Evolutionary conservation across 2,888 invertebrate species (phyloP).

Genomic region (Drosophila helvetica): DNA sequence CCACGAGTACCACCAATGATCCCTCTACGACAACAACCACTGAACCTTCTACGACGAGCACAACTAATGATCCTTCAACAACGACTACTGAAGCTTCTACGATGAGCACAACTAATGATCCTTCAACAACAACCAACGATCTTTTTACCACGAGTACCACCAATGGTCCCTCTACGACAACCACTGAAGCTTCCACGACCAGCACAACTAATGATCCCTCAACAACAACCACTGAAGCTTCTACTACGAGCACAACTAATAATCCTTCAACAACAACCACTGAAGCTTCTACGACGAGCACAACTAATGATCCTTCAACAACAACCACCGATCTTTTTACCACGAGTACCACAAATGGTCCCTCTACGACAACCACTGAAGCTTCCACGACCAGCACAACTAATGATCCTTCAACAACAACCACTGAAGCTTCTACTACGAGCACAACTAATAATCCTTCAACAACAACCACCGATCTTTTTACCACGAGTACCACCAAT

Average conservation of each 20-base stretch:
- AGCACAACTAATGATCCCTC: neutral
- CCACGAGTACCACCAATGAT: neutral
- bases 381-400: neutral
- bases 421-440: neutral
- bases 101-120: neutral
- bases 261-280: neutral
- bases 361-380: neutral
- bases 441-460: neutral
- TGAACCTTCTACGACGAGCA: neutral
- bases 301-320: neutral
- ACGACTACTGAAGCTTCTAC: neutral
- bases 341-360: neutral
- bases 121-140: neutral
- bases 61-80: neutral
- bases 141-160: neutral
- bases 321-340: neutral
- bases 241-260: neutral
- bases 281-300: neutral
- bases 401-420: neutral
- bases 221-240: neutral
- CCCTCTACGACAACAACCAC: neutral
- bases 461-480: neutral
- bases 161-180: neutral
- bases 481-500: neutral
- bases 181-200: neutral